Base-by-base conservation (phyloP, 2,888 invertebrate species). In the Amiota minor region DNA sequence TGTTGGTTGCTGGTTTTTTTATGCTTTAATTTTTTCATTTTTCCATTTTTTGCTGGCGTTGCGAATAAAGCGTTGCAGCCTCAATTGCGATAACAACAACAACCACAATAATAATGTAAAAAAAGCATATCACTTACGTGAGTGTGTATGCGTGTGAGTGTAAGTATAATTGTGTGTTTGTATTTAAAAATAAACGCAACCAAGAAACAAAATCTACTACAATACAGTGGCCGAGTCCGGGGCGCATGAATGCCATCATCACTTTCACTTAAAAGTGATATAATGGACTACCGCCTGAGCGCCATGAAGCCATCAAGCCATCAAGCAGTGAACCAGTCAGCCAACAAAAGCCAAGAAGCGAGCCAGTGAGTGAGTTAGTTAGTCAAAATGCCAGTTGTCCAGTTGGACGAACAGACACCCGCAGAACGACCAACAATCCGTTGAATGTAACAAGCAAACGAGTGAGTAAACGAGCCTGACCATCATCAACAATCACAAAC, bases 261-360 rank as follows among this genome's bases (percentile, higher is more conserved):
- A 86, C 87, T 87, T 87, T 87, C 87, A 87, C 87, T 83, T 78
- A 81, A 79, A 83, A 83, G 83, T 86, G 84, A 87, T 86, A 85
- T 87, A 87, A 87, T 85, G 79, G 76, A 80, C 79, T 84, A 84
- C 79, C 80, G 77, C 70, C 80, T 76, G 78, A 75, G 76, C 65
- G 65, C 18, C 65, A 64, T n/a, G n/a, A n/a, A n/a, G n/a, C 46
- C 50, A 16, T 53, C 53, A 70, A 49, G n/a, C 45, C 62, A 49
- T 78, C 80, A 72, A 80, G 72, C 68, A 16, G 65, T 14, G 11
- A 46, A 49, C 47, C 47, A 65, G 47, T 65, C 18, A 46, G 65
- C 18, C 47, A 46, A 49, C 18, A 35, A 35, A 9, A 47, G 65
- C 49, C 50, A 50, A 53, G 20, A 10, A 62, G 45, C 35, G 14